These are phyloP conservation scores for Achatina immaculata DNA, from an alignment of 1,140 invertebrate genomes.

Conservation along the genomic window DNA sequence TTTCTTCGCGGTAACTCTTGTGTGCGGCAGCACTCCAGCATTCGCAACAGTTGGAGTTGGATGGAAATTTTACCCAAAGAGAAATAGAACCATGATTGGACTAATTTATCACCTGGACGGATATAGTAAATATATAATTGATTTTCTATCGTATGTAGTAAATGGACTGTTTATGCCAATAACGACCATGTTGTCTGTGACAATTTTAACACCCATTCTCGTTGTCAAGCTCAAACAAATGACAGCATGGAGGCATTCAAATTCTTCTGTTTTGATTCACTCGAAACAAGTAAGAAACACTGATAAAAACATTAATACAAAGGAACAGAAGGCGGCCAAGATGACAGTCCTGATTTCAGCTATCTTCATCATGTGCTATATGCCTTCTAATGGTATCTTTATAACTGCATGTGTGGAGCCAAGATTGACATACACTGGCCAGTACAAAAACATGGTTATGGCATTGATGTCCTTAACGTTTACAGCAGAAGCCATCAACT, in stretches of 20 bases:
- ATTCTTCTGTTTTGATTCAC: not conserved
- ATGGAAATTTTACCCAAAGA: constrained; percentile 5
- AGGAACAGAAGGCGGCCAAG: not conserved
- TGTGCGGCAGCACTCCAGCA: not conserved
- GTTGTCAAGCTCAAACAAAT: constrained; percentile 5
- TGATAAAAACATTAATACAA: not conserved
- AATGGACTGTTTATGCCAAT: not conserved
- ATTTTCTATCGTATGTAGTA: not conserved
- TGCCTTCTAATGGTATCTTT: too few species aligned
- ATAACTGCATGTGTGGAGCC: too few species aligned
- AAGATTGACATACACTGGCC: not conserved
- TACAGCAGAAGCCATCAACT: too few species aligned
- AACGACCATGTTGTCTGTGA: not conserved
- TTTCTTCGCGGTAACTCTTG: not conserved
- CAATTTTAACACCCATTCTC: not conserved
- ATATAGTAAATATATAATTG: not conserved
- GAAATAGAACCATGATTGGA: constrained; percentile 22
- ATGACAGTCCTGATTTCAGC: not conserved
- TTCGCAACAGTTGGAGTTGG: not conserved
- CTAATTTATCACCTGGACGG: constrained; percentile 4
- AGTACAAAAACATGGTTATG: not conserved
- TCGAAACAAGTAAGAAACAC: not conserved
- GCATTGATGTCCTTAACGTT: not conserved
- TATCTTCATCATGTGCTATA: too few species aligned
- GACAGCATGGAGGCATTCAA: constrained; percentile 2